These are phyloP conservation scores for Lamellibrachia satsuma DNA, from an alignment of 2,888 invertebrate species.

Conservation along the genomic window DNA sequence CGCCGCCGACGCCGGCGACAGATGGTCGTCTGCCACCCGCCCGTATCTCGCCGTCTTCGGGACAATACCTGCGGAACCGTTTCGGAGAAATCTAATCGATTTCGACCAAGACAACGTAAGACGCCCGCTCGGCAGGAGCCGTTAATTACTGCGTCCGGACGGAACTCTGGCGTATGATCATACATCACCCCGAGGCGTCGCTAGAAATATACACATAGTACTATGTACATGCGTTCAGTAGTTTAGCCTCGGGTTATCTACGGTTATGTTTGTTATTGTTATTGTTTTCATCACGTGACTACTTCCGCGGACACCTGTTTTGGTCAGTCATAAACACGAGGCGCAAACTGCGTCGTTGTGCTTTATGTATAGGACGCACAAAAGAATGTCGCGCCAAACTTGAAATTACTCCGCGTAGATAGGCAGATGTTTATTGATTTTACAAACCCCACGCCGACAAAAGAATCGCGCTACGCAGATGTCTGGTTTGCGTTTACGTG, in stretches of 20 bases:
- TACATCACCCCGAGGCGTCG: neutral
- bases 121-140: neutral
- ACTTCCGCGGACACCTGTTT: neutral
- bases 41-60: neutral
- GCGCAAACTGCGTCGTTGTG: neutral
- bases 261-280: conserved; percentile 1
- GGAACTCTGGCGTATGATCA: neutral
- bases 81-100: neutral
- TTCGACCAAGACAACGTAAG: neutral
- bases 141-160: neutral
- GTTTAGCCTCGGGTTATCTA: neutral
- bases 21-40: neutral
- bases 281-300: neutral
- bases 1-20: conserved; percentile 1
- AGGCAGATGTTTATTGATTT: neutral
- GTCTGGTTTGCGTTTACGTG: neutral
- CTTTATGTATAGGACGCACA: neutral
- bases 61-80: neutral
- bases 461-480: neutral
- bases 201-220: neutral
- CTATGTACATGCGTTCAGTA: neutral
- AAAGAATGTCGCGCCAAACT: neutral
- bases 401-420: neutral
- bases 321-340: neutral
- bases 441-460: neutral